A percentile compares a stretch with the other conserved stretches of the same genome.
phyloP scores from a whole-genome alignment of 2,797 vertebrate genomes.

The Fundulus diaphanus region DNA sequence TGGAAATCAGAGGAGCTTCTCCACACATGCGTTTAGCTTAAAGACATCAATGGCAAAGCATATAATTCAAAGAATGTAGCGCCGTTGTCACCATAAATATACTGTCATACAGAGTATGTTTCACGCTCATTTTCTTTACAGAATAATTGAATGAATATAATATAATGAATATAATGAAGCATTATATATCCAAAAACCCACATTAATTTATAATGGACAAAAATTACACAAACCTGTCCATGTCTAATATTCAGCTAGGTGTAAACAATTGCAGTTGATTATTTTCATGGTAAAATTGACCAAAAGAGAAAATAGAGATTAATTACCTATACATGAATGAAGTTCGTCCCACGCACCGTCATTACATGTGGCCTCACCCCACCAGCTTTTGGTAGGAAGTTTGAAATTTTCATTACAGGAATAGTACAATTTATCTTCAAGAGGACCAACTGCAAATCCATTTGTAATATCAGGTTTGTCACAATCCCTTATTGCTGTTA shows the following conservation, averaged over 20 bases:
- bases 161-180: too few relatives aligned
- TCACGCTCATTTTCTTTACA: background rate
- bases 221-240: background rate
- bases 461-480: fast-evolving
- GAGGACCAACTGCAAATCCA: constrained; percentile 37
- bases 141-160: background rate
- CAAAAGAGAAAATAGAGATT: background rate
- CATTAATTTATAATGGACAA: background rate
- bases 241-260: background rate
- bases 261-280: background rate
- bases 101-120: background rate
- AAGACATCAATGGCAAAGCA: background rate
- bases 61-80: too few relatives aligned
- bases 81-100: too few relatives aligned
- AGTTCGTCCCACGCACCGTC: background rate
- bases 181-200: background rate
- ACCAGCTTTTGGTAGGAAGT: constrained; percentile 49
- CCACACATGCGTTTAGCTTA: constrained; percentile 46
- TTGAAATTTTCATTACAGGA: constrained; percentile 53
- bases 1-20: constrained; percentile 34
- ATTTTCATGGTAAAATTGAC: background rate
- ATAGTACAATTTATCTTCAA: constrained; percentile 25
- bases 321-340: constrained; percentile 63
- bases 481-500: background rate
- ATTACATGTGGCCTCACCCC: constrained; percentile 53